These are phyloP conservation scores for Drosophila serrata DNA, from an alignment of 1,140 invertebrate species.

Conservation along the genomic window DNA sequence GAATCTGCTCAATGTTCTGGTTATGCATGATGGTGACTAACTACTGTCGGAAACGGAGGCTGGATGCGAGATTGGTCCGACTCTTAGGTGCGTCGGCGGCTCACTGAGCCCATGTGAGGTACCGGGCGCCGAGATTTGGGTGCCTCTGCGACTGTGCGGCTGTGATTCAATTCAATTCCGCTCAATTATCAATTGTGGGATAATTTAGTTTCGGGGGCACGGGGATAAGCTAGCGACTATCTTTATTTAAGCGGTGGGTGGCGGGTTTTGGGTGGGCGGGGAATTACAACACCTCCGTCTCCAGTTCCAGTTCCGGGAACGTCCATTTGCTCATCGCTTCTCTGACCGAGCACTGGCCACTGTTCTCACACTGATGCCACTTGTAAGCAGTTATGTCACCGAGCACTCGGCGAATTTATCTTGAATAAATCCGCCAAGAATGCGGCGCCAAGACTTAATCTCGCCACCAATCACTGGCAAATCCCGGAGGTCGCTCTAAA, in stretches of 20 bases:
- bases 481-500: conserved; percentile 10
- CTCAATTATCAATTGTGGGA: conserved; percentile 80
- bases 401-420: conserved; percentile 31
- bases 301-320: conserved; percentile 49
- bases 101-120: conserved; percentile 57
- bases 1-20: conserved; percentile 87
- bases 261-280: conserved; percentile 4
- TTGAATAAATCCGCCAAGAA: conserved; percentile 17
- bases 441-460: conserved; percentile 14
- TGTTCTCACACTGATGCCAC: conserved; percentile 16
- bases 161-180: conserved; percentile 76
- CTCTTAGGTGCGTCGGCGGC: conserved; percentile 41
- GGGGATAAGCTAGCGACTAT: conserved; percentile 37
- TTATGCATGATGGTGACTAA: conserved; percentile 70
- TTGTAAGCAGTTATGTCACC: conserved; percentile 39
- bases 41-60: conserved; percentile 2
- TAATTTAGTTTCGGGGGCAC: conserved; percentile 68
- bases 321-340: conserved; percentile 26
- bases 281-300: conserved; percentile 55
- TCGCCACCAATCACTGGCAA: conserved; percentile 16
- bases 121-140: conserved; percentile 48
- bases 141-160: conserved; percentile 23
- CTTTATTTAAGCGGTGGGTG: conserved; percentile 65
- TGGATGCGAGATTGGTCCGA: conserved; percentile 25
- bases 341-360: conserved; percentile 9